phyloP scores from a whole-genome alignment of 1,140 invertebrate genomes.

The Plectrocnemia conspersa region DNA sequence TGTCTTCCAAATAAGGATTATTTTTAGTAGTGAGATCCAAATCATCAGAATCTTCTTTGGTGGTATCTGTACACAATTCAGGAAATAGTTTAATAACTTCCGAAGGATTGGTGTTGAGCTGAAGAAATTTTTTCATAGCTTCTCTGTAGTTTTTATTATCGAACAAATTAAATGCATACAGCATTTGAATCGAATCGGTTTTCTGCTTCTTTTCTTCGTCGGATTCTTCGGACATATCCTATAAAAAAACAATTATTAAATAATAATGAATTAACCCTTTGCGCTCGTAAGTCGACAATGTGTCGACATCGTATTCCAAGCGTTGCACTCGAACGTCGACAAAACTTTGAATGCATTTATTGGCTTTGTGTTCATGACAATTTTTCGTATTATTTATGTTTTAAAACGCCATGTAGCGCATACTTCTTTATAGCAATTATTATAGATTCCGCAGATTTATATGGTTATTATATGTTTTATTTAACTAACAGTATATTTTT shows the following conservation, averaged over 20 bases:
- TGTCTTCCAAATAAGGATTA: constrained; percentile 81
- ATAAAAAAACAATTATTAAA: constrained; percentile 39
- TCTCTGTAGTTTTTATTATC: constrained; percentile 80
- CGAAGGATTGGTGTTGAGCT: constrained; percentile 85
- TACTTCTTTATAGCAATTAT: too few relatives aligned
- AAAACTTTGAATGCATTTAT: too few relatives aligned
- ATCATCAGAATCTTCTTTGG: constrained; percentile 51
- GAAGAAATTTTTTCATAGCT: constrained; percentile 87
- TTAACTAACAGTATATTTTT: too few relatives aligned
- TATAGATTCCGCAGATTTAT: too few relatives aligned
- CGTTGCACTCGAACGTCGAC: too few relatives aligned
- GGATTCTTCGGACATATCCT: constrained; percentile 81
- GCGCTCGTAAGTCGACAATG: too few relatives aligned
- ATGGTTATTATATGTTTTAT: too few relatives aligned
- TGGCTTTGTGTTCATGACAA: too few relatives aligned
- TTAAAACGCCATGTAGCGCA: too few relatives aligned
- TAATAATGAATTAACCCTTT: background rate
- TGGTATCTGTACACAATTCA: constrained; percentile 67
- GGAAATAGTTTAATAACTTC: constrained; percentile 94
- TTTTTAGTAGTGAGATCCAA: constrained; percentile 65
- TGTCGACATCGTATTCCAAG: too few relatives aligned
- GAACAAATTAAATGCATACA: constrained; percentile 88
- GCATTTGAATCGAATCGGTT: constrained; percentile 81
- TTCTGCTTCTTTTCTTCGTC: constrained; percentile 75
- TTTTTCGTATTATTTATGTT: too few relatives aligned